Percentiles rank a stretch among this genome's conserved stretches.
These are phyloP conservation scores for Aphis gossypii DNA, from an alignment of 1,140 invertebrate species.

Conservation along the genomic window DNA sequence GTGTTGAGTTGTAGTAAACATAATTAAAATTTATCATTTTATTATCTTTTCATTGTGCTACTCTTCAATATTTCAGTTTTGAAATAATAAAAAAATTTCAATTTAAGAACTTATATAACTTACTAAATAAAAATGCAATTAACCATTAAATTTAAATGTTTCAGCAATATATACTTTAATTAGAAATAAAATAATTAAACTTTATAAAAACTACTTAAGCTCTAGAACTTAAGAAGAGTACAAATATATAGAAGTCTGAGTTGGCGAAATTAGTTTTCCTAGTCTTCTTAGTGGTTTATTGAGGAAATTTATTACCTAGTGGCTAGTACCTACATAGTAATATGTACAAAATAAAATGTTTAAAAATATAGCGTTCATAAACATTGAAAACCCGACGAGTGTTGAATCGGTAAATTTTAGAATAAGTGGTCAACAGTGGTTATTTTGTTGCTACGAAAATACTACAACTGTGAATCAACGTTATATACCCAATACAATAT, in stretches of 20 bases:
- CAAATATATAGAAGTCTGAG: neutral
- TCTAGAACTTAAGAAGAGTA: neutral
- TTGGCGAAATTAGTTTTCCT: neutral
- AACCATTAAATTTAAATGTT: conserved; percentile 1
- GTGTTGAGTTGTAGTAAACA: neutral
- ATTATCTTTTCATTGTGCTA: neutral
- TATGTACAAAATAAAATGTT: neutral
- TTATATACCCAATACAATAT: neutral
- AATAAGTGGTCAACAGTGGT: neutral
- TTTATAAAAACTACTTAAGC: conserved; percentile 15
- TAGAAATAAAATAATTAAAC: conserved; percentile 20
- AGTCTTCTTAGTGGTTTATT: neutral
- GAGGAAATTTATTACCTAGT: neutral
- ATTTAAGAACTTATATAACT: neutral
- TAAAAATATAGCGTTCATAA: neutral
- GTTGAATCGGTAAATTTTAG: neutral
- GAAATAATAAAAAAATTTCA: neutral
- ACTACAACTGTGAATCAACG: neutral
- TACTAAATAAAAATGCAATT: neutral
- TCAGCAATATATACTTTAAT: neutral
- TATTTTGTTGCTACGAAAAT: neutral
- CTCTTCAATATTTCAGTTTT: neutral
- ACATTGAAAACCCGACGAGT: neutral
- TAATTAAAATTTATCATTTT: conserved; percentile 14
- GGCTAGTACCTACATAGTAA: neutral